phyloP scores from a whole-genome alignment of 2,797 vertebrate species.

The Selene dorsalis region DNA sequence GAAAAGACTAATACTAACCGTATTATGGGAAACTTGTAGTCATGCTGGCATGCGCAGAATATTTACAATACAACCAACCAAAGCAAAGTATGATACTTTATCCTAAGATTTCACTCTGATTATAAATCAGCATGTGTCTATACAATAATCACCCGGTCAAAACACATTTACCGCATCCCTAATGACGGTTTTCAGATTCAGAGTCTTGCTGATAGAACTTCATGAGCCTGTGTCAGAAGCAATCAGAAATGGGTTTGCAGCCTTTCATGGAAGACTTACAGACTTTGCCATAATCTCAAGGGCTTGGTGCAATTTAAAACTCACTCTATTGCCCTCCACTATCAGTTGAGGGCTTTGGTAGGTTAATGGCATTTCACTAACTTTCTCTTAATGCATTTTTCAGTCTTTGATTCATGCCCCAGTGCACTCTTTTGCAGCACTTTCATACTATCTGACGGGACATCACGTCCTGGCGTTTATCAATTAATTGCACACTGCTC shows the following conservation, averaged over 20 bases:
- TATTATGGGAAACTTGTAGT: conserved; percentile 73
- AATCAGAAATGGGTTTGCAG: conserved; percentile 77
- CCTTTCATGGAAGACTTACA: conserved; percentile 75
- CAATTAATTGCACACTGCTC: conserved; percentile 84
- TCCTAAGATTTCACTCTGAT: conserved; percentile 70
- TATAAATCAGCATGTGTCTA: conserved; percentile 75
- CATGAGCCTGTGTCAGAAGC: conserved; percentile 75
- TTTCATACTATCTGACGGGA: conserved; percentile 77
- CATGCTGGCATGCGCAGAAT: conserved; percentile 57
- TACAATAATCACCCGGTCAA: conserved; percentile 77
- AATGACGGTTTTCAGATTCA: conserved; percentile 77
- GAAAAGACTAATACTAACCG: conserved; percentile 59
- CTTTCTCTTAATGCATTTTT: conserved; percentile 82
- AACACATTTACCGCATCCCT: conserved; percentile 75
- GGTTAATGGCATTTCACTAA: conserved; percentile 84
- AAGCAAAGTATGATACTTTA: conserved; percentile 59
- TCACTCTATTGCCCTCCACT: conserved; percentile 75
- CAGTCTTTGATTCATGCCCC: conserved; percentile 80
- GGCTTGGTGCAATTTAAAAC: conserved; percentile 82
- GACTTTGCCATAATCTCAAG: conserved; percentile 78
- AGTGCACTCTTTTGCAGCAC: conserved; percentile 74
- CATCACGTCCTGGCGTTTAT: conserved; percentile 82
- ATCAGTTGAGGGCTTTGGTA: conserved; percentile 81
- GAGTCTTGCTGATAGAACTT: conserved; percentile 72
- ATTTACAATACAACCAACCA: conserved; percentile 73